Evolutionary conservation across 2,888 invertebrate species (phyloP), one percentile per base, ranked within the genome.

Genomic region (Bhutanitis thaidina): DNA sequence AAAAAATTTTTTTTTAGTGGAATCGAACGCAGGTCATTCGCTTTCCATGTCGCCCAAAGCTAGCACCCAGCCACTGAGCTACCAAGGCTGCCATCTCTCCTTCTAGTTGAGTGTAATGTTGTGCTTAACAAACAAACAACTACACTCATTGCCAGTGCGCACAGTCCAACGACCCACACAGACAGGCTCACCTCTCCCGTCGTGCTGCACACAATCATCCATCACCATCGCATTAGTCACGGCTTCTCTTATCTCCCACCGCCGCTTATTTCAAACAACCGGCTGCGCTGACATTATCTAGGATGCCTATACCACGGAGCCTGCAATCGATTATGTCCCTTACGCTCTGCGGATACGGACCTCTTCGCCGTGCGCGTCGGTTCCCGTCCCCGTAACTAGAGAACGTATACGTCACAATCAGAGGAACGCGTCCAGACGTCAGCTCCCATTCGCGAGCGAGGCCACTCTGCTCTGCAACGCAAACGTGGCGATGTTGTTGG

Each of bases 171-270:
- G 34, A 34, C 34, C 34, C 34, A 4, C 34, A 12, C 34, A 13
- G 4, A 15, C 36, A 8, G 15, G 14, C 9, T 25, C 5, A n/a
- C 13, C 15, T 30, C 41, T 43, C 34, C 20, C 14, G n/a, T 32
- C 34, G 36, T 8, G 15, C 10, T 27, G 27, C 14, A 20, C 32
- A 38, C 34, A 39, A 32, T 39, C 32, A 39, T 39, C 32, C 46
- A 30, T 46, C 46, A 47, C 39, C 46, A 20, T 30, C 38, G 9
- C 38, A 38, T 46, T 39, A 46, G 46, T 46, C 38, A 38, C 46
- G 46, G 46, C 32, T 20, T 32, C 20, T 38, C 13, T 15, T 41
- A 41, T 37, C 37, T 29, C 30, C 43, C 25, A 34, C 43, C 34
- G n/a, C 36, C 32, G 29, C n/a, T 37, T 36, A 29, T 38, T 38